Evolutionary conservation across 23 tunicate genomes (phyloP).

Genomic region (Styela plicata): DNA sequence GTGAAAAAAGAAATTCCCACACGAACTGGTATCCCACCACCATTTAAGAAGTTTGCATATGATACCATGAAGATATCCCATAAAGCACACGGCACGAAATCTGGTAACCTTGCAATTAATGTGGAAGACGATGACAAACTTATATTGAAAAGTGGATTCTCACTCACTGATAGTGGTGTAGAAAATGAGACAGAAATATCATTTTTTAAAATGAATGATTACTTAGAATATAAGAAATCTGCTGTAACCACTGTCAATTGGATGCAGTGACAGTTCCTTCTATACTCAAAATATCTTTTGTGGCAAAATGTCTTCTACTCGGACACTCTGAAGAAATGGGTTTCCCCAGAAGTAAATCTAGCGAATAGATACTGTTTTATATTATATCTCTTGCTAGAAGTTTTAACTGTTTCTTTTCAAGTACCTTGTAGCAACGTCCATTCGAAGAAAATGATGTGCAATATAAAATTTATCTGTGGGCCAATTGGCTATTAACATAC

Average conservation of each 20-base stretch:
- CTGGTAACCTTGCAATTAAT: conserved; percentile 1
- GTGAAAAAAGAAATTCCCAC: background rate
- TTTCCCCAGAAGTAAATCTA: too few relatives aligned
- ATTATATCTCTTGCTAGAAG: too few relatives aligned
- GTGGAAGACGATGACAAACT: conserved; percentile 22
- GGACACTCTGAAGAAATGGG: too few relatives aligned
- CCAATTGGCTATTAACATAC: too few relatives aligned
- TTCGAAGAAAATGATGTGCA: too few relatives aligned
- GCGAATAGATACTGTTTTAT: too few relatives aligned
- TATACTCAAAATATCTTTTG: too few relatives aligned
- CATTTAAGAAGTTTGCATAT: conserved; percentile 18
- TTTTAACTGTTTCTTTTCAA: too few relatives aligned
- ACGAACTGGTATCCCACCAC: conserved; percentile 11
- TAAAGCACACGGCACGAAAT: conserved; percentile 22
- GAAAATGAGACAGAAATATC: conserved; percentile 26
- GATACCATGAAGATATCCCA: conserved; percentile 22
- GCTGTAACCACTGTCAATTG: background rate
- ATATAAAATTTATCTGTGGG: too few relatives aligned
- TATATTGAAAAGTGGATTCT: background rate
- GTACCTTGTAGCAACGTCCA: too few relatives aligned
- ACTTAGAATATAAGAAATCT: background rate
- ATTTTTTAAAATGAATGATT: conserved; percentile 13
- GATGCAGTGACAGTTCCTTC: conserved; percentile 26
- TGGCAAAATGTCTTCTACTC: too few relatives aligned
- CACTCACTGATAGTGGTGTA: background rate